Evolutionary conservation across 2,113 vertebrate genomes (phyloP), one percentile per base, ranked within the genome.

Genomic region (Phrynosoma platyrhinos): DNA sequence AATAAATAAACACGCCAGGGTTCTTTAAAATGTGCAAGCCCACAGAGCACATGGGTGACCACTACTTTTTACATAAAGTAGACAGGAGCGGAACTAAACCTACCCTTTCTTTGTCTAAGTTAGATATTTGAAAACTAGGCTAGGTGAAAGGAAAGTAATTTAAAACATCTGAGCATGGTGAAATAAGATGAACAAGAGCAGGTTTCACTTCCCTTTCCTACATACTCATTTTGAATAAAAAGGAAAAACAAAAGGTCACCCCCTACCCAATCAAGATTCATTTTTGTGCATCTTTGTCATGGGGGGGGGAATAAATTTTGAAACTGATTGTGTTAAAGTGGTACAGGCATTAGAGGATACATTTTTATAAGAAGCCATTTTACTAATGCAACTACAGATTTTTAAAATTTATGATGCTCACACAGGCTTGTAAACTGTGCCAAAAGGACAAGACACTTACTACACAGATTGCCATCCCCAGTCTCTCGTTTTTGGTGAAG

Each of bases 391-490:
- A 64, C 25, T 4, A 9, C 6, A 30, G 16, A 9, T 40, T 80
- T 40, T 72, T n/a, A 20, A 55, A 92, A 36, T 58, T 89, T 72
- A 74, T 64, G 18, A n/a, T 66, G 12, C 20, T 76, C 20, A 64
- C 5, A 20, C 23, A 82, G n/a, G 71, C 40, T 79, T 23, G 84
- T 25, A 32, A 75, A 20, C 62, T 66, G 47, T 36, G 23, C n/a
- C 42, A 36, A 79, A 66, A 75, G 53, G 10, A 32, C 69, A 84
- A 78, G 74, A 76, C 68, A 95, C 97, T 93, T 94, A 97, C 97
- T 97, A 92, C 97, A 97, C 75, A 97, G 94, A 88, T 88, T 89
- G 52, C 84, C 90, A 79, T 97, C 96, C n/a, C 96, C 95, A 4
- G 6, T 96, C 92, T 95, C 94, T 90, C 94, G 86, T 92, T 97